Percentiles rank a stretch among this genome's conserved stretches.
phyloP scores from a whole-genome alignment of 2,113 vertebrate genomes.

The Acanthisitta chloris region DNA sequence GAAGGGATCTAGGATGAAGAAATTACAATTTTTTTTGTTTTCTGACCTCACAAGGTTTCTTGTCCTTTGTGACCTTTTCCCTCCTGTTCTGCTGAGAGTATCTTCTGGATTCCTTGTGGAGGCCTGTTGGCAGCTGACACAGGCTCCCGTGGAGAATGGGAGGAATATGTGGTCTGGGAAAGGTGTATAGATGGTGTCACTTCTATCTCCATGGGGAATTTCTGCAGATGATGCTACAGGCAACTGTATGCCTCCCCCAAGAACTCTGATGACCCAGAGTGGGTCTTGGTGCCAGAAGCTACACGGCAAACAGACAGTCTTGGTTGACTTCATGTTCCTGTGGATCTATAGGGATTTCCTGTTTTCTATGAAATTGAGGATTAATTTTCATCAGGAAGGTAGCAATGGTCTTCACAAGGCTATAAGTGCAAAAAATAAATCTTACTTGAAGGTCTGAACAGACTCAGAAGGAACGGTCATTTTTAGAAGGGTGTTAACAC shows the following conservation, averaged over 20 bases:
- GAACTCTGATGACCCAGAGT: neutral
- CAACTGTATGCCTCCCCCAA: accelerated
- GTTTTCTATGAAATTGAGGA: neutral
- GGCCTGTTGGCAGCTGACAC: neutral
- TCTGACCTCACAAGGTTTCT: neutral
- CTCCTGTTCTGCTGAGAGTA: neutral
- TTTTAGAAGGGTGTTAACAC: neutral
- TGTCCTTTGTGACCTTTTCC: neutral
- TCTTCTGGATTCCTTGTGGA: neutral
- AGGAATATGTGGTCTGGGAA: neutral
- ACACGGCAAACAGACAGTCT: neutral
- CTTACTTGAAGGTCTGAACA: neutral
- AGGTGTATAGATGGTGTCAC: neutral
- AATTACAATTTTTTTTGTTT: neutral
- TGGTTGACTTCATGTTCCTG: neutral
- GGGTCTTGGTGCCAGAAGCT: neutral
- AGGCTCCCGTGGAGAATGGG: neutral
- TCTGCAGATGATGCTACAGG: neutral
- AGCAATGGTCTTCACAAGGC: neutral
- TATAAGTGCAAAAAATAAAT: neutral
- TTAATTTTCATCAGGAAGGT: neutral
- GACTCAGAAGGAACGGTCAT: neutral
- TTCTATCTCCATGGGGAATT: neutral
- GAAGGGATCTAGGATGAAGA: neutral
- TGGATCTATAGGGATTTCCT: neutral